Conservation (phyloP, 2,113 vertebrate species). For the Casuarius casuarius region DNA sequence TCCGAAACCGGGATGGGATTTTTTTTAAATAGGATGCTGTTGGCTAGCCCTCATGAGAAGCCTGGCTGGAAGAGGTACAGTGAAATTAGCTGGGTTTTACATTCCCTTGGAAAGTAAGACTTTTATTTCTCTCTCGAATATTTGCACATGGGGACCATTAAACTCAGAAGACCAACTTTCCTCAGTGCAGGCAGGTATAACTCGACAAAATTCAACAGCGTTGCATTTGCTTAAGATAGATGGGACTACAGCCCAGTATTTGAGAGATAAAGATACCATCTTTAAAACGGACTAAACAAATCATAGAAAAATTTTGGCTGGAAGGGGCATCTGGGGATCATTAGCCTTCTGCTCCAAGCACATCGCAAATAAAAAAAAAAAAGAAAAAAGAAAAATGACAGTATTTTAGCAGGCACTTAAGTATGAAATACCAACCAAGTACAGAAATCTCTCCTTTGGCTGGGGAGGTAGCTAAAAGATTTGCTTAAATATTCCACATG, state of each 20-base stretch:
- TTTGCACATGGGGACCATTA: neutral
- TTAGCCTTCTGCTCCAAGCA: neutral
- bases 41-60: neutral
- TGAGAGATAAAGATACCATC: neutral
- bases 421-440: neutral
- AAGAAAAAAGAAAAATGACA: neutral
- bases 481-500: neutral
- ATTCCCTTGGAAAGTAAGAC: neutral
- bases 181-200: neutral
- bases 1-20: conserved; percentile 21
- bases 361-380: neutral
- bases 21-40: conserved; percentile 31
- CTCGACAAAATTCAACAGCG: neutral
- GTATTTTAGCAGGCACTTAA: neutral
- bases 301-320: neutral
- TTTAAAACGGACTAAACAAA: neutral
- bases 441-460: neutral
- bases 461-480: neutral
- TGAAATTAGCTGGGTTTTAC: neutral
- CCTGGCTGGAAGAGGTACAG: neutral
- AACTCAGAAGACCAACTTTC: neutral
- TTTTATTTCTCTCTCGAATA: neutral
- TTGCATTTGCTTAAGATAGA: neutral
- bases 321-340: neutral
- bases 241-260: neutral